Base-by-base conservation (phyloP, 2,888 invertebrate genomes). In the Caenorhabditis panamensis region DNA sequence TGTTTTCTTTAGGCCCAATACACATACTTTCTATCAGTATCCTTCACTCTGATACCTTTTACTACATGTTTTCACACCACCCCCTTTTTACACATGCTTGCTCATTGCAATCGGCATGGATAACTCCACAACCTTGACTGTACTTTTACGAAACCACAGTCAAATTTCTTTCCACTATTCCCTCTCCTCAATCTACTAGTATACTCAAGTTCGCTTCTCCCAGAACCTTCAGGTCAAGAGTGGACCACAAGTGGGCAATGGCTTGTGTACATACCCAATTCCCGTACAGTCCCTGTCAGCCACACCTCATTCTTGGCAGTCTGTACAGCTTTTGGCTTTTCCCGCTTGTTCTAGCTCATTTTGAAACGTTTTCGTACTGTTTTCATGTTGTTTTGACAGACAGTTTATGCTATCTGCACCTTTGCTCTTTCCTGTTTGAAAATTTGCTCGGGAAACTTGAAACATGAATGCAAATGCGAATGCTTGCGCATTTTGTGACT, bases 231-330 rank as follows among this genome's bases (percentile, higher is more conserved):
- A 4, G 31, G 31, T 41, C 47, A 61, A 61, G 24, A 61, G 61
- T 61, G 61, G 61, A 61, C 61, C 61, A 61, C 47, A 61, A 61
- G 61, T 61, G 61, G 44, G 8, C 61, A 47, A 31, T 31, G 31
- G 31, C 5, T 9, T 61, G 47, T 61, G 26, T 61, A 61, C 61
- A 61, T 61, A 61, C 58, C 5, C 13, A n/a, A 9, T 31, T 31
- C 20, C 58, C 20, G 31, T 5, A 56, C 44, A 16, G 61, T 41
- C 61, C n/a, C 44, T 58, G 68, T 49, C 58, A 68, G 68, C 28
- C 68, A 68, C 68, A 68, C 68, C 68, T 68, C 36, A 47, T 28
- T 36, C 58, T 68, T 68, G 68, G 68, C 68, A 68, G 44, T n/a
- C 24, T 51, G 22, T 18, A 49, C 20, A 11, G 36, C 11, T 22